These are phyloP conservation scores for Ostrea denselamellosa DNA, from an alignment of 1,140 invertebrate species.

Conservation along the genomic window DNA sequence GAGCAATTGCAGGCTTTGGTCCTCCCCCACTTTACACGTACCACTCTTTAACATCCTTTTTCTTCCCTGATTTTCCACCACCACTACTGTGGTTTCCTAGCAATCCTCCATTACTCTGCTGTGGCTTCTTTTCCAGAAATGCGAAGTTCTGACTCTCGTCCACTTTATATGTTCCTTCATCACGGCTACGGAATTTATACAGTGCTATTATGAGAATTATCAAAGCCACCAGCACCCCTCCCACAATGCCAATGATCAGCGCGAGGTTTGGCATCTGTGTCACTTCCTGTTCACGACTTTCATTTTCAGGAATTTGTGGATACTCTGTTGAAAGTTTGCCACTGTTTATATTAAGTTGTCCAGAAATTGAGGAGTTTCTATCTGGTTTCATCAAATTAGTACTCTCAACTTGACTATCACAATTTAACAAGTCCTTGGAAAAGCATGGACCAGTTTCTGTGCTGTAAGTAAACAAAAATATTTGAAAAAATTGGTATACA, in stretches of 20 bases:
- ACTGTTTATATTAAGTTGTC: not conserved
- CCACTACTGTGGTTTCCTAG: slow-evolving; percentile 74
- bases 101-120: slow-evolving; percentile 76
- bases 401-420: slow-evolving; percentile 17
- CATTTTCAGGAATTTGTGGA: not conserved
- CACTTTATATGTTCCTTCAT: slow-evolving; percentile 93
- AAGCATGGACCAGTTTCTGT: not conserved
- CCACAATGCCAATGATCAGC: slow-evolving; percentile 92
- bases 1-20: slow-evolving; percentile 5
- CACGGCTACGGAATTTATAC: slow-evolving; percentile 91
- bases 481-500: not conserved
- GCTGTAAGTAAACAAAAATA: not conserved
- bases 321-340: not conserved
- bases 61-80: slow-evolving; percentile 83
- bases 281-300: slow-evolving; percentile 41
- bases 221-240: slow-evolving; percentile 93
- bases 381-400: not conserved
- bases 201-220: slow-evolving; percentile 93
- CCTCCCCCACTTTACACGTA: slow-evolving; percentile 85
- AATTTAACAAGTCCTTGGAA: not conserved
- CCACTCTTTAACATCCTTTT: slow-evolving; percentile 96
- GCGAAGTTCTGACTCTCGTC: slow-evolving; percentile 86
- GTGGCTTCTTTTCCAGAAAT: slow-evolving; percentile 72
- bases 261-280: slow-evolving; percentile 64
- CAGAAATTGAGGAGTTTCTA: not conserved